These are phyloP conservation scores for Palythoa heliodiscus DNA, from an alignment of 92 coral and sea anemone genomes.

Conservation along the genomic window DNA sequence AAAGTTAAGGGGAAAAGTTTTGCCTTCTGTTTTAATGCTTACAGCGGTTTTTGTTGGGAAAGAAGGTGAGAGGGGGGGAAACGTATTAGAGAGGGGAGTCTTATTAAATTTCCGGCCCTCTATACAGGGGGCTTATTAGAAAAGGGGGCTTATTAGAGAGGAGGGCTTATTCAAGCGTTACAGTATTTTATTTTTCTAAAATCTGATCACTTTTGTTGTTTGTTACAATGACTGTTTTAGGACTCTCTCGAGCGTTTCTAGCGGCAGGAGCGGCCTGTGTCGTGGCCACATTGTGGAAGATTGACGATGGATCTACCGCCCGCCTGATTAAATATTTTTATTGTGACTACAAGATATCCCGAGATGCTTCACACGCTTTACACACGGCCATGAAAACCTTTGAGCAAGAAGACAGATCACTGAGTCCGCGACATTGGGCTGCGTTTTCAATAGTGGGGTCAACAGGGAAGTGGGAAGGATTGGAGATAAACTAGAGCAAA, in stretches of 20 bases:
- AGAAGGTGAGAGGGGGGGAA: too few relatives aligned
- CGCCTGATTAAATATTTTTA: conserved; percentile 57
- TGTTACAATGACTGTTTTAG: conserved; percentile 11
- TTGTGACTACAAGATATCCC: conserved; percentile 58
- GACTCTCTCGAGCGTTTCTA: conserved; percentile 71
- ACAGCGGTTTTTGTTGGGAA: too few relatives aligned
- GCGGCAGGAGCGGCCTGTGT: conserved; percentile 75
- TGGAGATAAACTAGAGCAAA: neutral
- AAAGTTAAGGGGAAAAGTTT: too few relatives aligned
- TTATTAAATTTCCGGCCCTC: too few relatives aligned
- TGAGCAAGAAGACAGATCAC: conserved; percentile 32
- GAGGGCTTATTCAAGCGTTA: too few relatives aligned
- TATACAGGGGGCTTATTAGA: too few relatives aligned
- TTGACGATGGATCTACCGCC: conserved; percentile 51
- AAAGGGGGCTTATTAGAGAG: too few relatives aligned
- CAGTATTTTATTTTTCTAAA: neutral
- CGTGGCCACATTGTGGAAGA: conserved; percentile 70
- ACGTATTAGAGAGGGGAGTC: too few relatives aligned
- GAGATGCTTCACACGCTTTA: conserved; percentile 63
- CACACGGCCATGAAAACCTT: conserved; percentile 61
- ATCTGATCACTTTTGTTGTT: neutral
- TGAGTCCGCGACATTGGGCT: conserved; percentile 66
- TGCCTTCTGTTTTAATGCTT: too few relatives aligned
- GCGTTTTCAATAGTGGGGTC: conserved; percentile 68
- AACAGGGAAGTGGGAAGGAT: conserved; percentile 37